Evolutionary conservation across 1,140 invertebrate genomes (phyloP).

Genomic region (Hirudo medicinalis): DNA sequence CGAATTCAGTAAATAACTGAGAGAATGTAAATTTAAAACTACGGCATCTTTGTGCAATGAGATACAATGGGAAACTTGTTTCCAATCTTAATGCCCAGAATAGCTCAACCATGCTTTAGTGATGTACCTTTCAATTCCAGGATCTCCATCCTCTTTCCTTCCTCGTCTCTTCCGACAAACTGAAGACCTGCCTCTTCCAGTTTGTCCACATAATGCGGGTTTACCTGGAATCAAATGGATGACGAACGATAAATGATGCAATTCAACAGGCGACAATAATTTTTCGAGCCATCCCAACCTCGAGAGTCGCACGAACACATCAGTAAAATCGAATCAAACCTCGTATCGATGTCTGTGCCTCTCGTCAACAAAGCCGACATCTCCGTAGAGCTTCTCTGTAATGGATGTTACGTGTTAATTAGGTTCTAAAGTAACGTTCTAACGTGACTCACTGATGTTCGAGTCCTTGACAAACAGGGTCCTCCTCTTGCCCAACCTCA

Average conservation of each 20-base stretch:
- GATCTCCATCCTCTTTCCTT: constrained; percentile 69
- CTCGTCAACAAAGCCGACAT: constrained; percentile 70
- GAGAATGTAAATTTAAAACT: no score
- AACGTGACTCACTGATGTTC: not conserved
- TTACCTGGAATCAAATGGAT: constrained; percentile 59
- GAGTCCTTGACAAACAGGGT: constrained; percentile 56
- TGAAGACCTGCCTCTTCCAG: constrained; percentile 70
- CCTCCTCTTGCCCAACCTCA: constrained; percentile 81
- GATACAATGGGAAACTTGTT: no score
- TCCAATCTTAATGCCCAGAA: no score
- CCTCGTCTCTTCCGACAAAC: constrained; percentile 70
- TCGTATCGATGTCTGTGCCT: constrained; percentile 81
- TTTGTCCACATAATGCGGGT: constrained; percentile 64
- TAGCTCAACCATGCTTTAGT: not conserved
- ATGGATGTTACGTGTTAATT: not conserved
- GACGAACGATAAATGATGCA: no score
- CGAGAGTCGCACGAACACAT: no score
- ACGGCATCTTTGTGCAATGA: no score
- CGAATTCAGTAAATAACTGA: no score
- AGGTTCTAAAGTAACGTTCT: no score
- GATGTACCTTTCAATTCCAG: constrained; percentile 46
- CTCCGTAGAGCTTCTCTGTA: constrained; percentile 67
- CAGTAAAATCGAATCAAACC: constrained; percentile 30
- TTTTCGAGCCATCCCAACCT: no score
- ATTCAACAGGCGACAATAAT: no score